Evolutionary conservation across 2,888 invertebrate species (phyloP).

Genomic region (Leucophora obtusa): DNA sequence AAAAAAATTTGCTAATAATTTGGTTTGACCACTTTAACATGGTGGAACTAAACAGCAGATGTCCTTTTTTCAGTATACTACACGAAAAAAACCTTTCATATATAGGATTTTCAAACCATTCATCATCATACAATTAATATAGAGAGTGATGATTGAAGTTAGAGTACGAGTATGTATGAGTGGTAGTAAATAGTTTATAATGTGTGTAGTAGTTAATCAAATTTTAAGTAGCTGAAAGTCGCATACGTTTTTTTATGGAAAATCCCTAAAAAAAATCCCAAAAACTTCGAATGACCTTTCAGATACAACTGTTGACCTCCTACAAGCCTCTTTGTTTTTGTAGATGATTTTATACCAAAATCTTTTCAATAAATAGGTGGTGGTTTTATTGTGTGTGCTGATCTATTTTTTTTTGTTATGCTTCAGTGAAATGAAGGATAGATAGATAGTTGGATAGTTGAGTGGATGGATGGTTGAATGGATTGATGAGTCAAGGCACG

Average conservation of each 20-base stretch:
- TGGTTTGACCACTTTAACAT: slow-evolving; percentile 19
- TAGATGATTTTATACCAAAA: neutral
- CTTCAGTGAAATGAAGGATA: neutral
- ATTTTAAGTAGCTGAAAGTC: slow-evolving; percentile 17
- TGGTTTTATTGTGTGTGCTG: slow-evolving; percentile 1
- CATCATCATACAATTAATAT: slow-evolving; percentile 36
- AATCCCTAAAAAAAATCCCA: neutral
- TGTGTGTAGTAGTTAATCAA: slow-evolving; percentile 17
- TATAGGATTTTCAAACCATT: slow-evolving; percentile 10
- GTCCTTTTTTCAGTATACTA: slow-evolving; percentile 6
- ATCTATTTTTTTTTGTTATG: neutral
- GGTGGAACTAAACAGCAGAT: slow-evolving; percentile 19
- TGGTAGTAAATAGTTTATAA: neutral
- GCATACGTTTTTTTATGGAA: slow-evolving; percentile 1
- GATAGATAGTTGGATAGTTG: neutral
- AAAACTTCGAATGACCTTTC: slow-evolving; percentile 6
- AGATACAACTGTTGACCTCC: slow-evolving; percentile 24
- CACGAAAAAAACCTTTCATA: neutral
- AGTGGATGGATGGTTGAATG: slow-evolving; percentile 3
- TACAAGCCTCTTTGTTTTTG: slow-evolving; percentile 40
- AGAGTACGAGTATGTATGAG: slow-evolving; percentile 3
- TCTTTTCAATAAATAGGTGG: slow-evolving; percentile 4
- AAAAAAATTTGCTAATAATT: slow-evolving; percentile 42
- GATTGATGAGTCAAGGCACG: slow-evolving; percentile 33
- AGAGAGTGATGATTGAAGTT: neutral